Percentiles rank a stretch among this genome's conserved stretches.
These are phyloP conservation scores for Scrobipalpa atriplicella DNA, from an alignment of 2,888 invertebrate species.

Conservation along the genomic window DNA sequence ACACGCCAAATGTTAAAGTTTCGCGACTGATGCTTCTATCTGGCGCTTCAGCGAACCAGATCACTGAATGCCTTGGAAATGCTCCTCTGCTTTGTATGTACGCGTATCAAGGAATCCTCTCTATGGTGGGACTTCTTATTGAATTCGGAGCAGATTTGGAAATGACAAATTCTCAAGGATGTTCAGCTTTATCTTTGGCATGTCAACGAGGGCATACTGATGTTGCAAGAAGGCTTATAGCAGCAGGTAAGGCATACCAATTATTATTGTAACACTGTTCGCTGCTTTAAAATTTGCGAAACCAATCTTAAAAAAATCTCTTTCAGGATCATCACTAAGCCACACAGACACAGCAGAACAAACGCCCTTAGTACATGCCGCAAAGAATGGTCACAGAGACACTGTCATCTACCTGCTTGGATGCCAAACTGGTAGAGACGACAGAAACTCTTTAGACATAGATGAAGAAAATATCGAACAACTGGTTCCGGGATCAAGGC, in stretches of 20 bases:
- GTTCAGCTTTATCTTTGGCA: constrained; percentile 93
- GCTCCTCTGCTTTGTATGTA: constrained; percentile 95
- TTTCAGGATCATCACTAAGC: constrained; percentile 86
- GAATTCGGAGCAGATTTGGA: constrained; percentile 97
- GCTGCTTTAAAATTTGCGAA: too few species aligned
- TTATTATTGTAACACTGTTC: neutral
- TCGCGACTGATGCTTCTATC: constrained; percentile 94
- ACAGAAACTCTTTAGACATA: constrained; percentile 85
- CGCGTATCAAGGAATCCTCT: constrained; percentile 94
- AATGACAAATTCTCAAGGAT: constrained; percentile 92
- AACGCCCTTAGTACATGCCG: constrained; percentile 95
- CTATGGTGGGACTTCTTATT: constrained; percentile 91
- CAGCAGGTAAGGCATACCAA: constrained; percentile 78
- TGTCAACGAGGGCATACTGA: constrained; percentile 95
- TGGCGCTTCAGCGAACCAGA: constrained; percentile 93
- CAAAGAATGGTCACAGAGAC: constrained; percentile 92
- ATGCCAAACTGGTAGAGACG: constrained; percentile 83
- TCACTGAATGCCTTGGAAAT: constrained; percentile 90
- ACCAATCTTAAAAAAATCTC: constrained; percentile 5
- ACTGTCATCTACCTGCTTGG: constrained; percentile 94
- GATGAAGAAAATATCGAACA: constrained; percentile 83
- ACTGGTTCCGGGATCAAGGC: constrained; percentile 91
- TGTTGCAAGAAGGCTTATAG: constrained; percentile 88
- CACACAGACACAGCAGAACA: constrained; percentile 92
- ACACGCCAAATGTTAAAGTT: constrained; percentile 97